Base-by-base conservation (phyloP, 2,888 invertebrate species). In the Iphiclides podalirius region DNA sequence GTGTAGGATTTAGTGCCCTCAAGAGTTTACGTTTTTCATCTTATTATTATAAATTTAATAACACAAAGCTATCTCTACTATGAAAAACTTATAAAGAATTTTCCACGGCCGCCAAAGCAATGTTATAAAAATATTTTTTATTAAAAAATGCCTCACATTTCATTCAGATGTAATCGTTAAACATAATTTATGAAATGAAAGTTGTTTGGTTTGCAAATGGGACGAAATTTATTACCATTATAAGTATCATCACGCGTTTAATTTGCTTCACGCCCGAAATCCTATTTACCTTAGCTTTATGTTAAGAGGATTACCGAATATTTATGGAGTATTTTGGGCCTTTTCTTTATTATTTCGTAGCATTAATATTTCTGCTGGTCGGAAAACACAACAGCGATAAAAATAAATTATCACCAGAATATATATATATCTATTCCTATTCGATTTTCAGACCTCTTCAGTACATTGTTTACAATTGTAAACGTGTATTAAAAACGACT, bases 261-360 rank as follows among this genome's bases (percentile, higher is more conserved):
- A 69, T 71, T 66, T 64, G 63, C 69, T 67, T 62, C 60, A 63
- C 66, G 66, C 61, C 68, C 62, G 64, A 72, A 75, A 69, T 72
- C 73, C 69, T 78, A 75, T 79, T 74, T 78, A 67, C 73, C 68
- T 72, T 69, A 59, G 71, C 66, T 67, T 78, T 73, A 77, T 73
- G 73, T 60, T 77, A 81, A 86, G 83, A 72, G 79, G 83, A 83
- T 85, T 84, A 82, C 58, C 59, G 61, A 61, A 72, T 71, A 83
- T 80, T 80, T 80, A 77, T 77, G 69, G 64, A 60, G 63, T 70
- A 72, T 75, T 31, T 65, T 67, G 64, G 66, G 64, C 64, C 61
- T 67, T 66, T 72, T 69, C 65, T 72, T 66, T 67, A 68, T 72
- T 72, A 70, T 66, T 65, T 61, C 52, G 55, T 64, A 60, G 66